Conservation (phyloP, 2,888 invertebrate genomes). For the Chrysomela aeneicollis region DNA sequence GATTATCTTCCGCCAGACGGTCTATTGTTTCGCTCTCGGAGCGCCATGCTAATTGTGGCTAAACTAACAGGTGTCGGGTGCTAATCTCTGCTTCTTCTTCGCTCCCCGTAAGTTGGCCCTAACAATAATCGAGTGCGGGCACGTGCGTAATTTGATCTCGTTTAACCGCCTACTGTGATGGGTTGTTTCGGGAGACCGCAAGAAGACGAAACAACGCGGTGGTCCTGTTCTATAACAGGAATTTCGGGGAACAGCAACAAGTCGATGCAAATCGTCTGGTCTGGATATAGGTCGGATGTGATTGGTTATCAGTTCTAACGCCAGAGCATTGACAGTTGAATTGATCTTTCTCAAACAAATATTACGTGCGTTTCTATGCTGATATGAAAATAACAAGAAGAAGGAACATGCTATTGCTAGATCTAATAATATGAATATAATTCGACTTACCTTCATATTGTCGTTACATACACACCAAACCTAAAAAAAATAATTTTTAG, state of each 20-base stretch:
- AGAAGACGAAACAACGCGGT: constrained; percentile 15
- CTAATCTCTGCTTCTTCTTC: constrained; percentile 23
- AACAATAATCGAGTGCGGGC: constrained; percentile 32
- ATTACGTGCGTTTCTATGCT: too few relatives aligned
- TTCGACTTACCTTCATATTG: too few relatives aligned
- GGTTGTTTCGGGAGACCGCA: constrained; percentile 27
- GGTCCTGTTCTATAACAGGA: background rate
- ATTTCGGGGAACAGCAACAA: background rate
- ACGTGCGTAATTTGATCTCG: constrained; percentile 35
- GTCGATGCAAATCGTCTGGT: background rate
- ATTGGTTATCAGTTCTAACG: too few relatives aligned
- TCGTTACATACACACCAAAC: too few relatives aligned
- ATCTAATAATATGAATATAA: too few relatives aligned
- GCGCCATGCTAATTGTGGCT: constrained; percentile 42
- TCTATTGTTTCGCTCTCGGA: constrained; percentile 38
- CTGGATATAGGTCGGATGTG: too few relatives aligned
- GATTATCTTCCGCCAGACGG: constrained; percentile 25
- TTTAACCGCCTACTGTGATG: constrained; percentile 28
- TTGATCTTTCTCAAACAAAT: too few relatives aligned
- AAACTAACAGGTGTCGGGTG: constrained; percentile 39
- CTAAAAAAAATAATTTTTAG: too few relatives aligned
- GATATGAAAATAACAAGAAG: too few relatives aligned
- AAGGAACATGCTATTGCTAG: too few relatives aligned
- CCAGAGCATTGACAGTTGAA: too few relatives aligned
- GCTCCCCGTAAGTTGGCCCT: constrained; percentile 30